Conservation (phyloP, 2,113 vertebrate genomes). For the Australoheros scitulus region DNA sequence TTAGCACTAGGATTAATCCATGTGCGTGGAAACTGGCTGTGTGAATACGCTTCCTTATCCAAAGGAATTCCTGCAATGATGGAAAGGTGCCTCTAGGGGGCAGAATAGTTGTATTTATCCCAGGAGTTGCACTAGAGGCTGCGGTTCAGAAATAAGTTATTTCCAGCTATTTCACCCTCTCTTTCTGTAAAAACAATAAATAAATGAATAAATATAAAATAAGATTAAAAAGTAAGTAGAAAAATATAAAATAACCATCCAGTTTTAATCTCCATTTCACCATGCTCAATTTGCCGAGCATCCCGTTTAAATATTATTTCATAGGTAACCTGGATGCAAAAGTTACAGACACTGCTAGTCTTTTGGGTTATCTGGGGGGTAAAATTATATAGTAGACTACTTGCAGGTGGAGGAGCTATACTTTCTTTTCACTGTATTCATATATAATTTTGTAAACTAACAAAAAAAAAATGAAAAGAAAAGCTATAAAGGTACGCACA, state of each 20-base stretch:
- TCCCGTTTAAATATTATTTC: accelerated
- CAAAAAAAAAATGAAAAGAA: no score
- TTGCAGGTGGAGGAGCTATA: neutral
- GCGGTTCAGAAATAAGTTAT: neutral
- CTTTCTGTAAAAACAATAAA: neutral
- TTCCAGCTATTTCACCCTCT: neutral
- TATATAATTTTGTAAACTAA: neutral
- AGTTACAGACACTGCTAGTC: neutral
- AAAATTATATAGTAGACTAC: neutral
- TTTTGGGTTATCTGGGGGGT: neutral
- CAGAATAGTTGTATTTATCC: slow-evolving; percentile 3
- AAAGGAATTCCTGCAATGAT: slow-evolving; percentile 22
- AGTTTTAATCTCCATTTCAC: neutral
- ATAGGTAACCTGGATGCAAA: neutral
- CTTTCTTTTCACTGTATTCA: neutral
- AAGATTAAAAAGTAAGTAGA: neutral
- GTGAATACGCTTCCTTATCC: neutral
- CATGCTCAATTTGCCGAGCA: neutral
- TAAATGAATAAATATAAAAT: neutral
- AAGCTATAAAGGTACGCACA: no score
- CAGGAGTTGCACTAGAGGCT: neutral
- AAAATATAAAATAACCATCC: neutral
- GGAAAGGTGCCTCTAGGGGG: slow-evolving; percentile 40
- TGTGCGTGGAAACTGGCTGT: neutral
- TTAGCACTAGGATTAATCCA: neutral